Conservation (phyloP, 2,888 invertebrate genomes). For the Cryptophagus acutangulus region DNA sequence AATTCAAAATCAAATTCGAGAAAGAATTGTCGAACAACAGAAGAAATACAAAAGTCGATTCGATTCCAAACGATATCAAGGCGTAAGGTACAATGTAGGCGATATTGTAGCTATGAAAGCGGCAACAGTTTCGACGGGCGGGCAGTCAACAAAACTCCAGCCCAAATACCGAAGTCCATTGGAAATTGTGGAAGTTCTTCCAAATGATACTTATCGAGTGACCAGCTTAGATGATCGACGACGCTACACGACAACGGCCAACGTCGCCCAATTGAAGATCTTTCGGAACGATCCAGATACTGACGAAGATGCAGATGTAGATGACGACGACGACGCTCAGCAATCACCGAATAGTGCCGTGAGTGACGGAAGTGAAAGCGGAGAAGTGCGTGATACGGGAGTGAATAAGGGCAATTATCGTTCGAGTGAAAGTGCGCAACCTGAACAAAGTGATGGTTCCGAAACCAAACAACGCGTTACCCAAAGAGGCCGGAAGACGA, state of each 20-base stretch:
- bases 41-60: slow-evolving; percentile 1
- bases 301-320: no score
- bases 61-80: slow-evolving; percentile 7
- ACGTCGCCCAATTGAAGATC: background rate
- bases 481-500: no score
- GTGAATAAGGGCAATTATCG: no score
- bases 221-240: background rate
- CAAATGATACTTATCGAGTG: slow-evolving; percentile 6
- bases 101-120: slow-evolving; percentile 8
- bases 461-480: no score
- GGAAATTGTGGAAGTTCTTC: slow-evolving; percentile 4
- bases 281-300: background rate
- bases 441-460: no score
- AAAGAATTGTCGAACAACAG: slow-evolving; percentile 1
- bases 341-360: no score
- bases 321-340: no score
- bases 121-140: slow-evolving; percentile 2
- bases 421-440: no score
- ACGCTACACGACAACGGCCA: background rate
- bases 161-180: slow-evolving; percentile 7
- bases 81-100: slow-evolving; percentile 3
- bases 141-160: slow-evolving; percentile 10
- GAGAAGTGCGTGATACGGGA: no score
- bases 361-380: no score
- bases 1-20: background rate